Conservation (phyloP, 2,113 vertebrate species). For the Myotis lucifugus region DNA sequence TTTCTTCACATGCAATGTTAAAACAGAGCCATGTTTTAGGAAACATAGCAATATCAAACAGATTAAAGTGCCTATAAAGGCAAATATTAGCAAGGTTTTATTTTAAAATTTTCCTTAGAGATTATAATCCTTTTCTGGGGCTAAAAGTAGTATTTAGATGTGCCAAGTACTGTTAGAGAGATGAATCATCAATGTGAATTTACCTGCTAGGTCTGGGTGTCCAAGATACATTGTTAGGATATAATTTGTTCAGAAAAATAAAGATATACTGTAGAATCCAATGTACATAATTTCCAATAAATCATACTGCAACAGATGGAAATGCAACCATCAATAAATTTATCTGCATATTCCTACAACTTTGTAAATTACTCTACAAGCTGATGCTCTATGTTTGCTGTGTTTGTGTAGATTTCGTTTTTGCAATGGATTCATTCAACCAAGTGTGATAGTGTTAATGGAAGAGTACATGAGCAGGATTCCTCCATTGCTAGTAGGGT, state of each 20-base stretch:
- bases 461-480: no score
- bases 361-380: constrained; percentile 1
- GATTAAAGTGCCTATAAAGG: background rate
- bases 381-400: background rate
- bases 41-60: constrained; percentile 10
- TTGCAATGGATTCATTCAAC: constrained; percentile 7
- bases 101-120: background rate
- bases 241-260: constrained; percentile 36
- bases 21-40: background rate
- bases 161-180: background rate
- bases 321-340: background rate
- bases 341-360: constrained; percentile 37
- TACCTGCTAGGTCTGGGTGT: background rate
- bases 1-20: background rate
- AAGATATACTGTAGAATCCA: background rate
- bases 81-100: background rate
- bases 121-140: background rate
- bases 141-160: background rate
- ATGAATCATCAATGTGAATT: background rate
- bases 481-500: no score
- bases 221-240: background rate
- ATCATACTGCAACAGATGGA: constrained; percentile 15
- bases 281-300: background rate
- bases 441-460: background rate
- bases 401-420: constrained; percentile 38